These are phyloP conservation scores for Sylvilagus bachmani DNA, from an alignment of 2,113 vertebrate genomes.

Conservation along the genomic window DNA sequence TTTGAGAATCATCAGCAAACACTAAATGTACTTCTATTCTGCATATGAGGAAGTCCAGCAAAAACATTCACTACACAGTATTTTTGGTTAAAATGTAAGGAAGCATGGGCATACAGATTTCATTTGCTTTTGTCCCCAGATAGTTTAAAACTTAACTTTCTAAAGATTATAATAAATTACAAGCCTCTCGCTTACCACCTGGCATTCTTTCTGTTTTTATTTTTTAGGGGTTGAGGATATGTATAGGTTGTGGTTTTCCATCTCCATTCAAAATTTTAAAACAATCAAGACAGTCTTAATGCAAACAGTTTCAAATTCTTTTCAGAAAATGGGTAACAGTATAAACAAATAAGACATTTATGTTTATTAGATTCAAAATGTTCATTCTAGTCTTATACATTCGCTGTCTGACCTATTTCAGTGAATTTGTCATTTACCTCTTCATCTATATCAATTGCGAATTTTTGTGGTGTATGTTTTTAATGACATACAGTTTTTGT, in stretches of 20 bases:
- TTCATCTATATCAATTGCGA: not conserved
- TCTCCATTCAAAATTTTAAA: not conserved
- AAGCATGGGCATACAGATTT: not conserved
- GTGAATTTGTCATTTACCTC: not conserved
- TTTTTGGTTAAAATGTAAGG: conserved; percentile 9
- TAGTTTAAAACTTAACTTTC: not conserved
- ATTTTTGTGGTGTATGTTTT: conserved; percentile 38
- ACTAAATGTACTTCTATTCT: not conserved
- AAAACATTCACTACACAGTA: not conserved
- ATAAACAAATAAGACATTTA: not conserved
- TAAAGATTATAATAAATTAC: not conserved
- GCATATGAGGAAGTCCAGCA: not conserved
- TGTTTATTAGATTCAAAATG: not conserved
- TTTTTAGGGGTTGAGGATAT: not conserved
- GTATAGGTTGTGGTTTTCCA: not conserved
- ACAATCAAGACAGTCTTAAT: not conserved
- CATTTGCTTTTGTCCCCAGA: not conserved
- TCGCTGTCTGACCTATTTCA: not conserved
- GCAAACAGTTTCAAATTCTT: conserved; percentile 2
- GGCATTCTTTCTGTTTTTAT: not conserved
- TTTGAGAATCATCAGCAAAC: not conserved
- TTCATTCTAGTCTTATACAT: not conserved
- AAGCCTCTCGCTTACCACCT: not conserved
- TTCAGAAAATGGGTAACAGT: not conserved
- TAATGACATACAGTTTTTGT: conserved; percentile 23